A percentile compares a stretch with the other conserved stretches of the same genome.
Evolutionary conservation across 2,113 vertebrate species (phyloP).

Genomic region (Eira barbara): DNA sequence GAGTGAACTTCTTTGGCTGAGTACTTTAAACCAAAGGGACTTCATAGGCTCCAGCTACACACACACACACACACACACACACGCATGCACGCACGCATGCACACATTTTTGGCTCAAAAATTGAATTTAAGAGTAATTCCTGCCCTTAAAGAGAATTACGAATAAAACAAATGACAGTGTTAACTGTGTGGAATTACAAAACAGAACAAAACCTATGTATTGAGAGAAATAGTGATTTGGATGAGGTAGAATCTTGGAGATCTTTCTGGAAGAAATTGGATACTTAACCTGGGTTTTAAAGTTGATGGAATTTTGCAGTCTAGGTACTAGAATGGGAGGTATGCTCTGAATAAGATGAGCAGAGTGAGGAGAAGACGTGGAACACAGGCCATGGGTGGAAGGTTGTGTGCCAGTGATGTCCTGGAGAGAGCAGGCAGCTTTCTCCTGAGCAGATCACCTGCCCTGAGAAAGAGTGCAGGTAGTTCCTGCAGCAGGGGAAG

Average conservation of each 20-base stretch:
- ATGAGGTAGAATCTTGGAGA: background rate
- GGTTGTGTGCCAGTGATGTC: background rate
- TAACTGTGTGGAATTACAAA: background rate
- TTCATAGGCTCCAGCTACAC: background rate
- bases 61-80: background rate
- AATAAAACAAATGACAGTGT: background rate
- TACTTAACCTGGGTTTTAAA: background rate
- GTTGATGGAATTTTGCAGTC: background rate
- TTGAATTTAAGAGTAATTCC: background rate
- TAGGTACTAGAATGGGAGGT: background rate
- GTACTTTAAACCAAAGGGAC: conserved; percentile 4
- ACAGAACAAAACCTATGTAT: background rate
- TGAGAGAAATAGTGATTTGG: background rate
- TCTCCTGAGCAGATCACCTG: background rate
- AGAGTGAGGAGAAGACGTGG: background rate
- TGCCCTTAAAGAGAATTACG: background rate
- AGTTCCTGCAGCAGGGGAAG: background rate
- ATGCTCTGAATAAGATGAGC: background rate
- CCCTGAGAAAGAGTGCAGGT: background rate
- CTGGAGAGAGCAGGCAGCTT: background rate
- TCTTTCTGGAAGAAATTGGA: background rate
- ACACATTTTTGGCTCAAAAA: background rate
- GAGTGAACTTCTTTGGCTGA: background rate
- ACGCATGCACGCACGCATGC: background rate
- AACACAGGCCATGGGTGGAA: background rate